Conservation (phyloP, 1,140 invertebrate genomes). For the Aphaenogaster ashmeadi region DNA sequence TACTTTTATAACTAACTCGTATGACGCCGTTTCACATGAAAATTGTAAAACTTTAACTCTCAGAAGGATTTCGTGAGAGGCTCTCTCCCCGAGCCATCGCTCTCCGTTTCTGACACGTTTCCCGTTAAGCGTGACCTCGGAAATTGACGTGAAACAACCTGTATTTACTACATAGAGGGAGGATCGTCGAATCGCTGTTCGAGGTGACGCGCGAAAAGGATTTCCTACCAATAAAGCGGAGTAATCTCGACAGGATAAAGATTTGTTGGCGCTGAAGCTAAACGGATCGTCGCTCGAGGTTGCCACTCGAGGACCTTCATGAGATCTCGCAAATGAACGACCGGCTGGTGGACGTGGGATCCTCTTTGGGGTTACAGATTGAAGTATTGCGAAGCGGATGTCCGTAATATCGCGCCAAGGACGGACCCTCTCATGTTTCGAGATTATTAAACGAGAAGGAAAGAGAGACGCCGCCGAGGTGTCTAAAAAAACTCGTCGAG, state of each 20-base stretch:
- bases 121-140: slow-evolving; percentile 13
- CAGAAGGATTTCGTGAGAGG: background rate
- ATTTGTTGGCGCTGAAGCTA: slow-evolving; percentile 60
- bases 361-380: slow-evolving; percentile 48
- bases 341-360: background rate
- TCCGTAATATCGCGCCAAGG: slow-evolving; percentile 48
- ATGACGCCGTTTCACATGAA: slow-evolving; percentile 2
- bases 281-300: slow-evolving; percentile 53
- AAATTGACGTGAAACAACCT: slow-evolving; percentile 12
- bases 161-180: slow-evolving; percentile 25
- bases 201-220: slow-evolving; percentile 74
- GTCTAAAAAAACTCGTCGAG: background rate
- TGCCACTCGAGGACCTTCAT: slow-evolving; percentile 48
- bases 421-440: background rate
- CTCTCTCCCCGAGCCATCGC: background rate
- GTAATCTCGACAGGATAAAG: slow-evolving; percentile 52
- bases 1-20: slow-evolving; percentile 15
- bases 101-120: background rate
- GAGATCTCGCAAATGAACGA: slow-evolving; percentile 61
- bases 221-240: slow-evolving; percentile 79
- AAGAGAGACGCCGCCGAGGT: background rate
- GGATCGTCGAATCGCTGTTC: slow-evolving; percentile 33
- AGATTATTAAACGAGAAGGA: slow-evolving; percentile 39
- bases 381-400: slow-evolving; percentile 45
- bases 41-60: slow-evolving; percentile 38